Evolutionary conservation across 2,888 invertebrate genomes (phyloP).

Genomic region (Sarcophaga rosellei): DNA sequence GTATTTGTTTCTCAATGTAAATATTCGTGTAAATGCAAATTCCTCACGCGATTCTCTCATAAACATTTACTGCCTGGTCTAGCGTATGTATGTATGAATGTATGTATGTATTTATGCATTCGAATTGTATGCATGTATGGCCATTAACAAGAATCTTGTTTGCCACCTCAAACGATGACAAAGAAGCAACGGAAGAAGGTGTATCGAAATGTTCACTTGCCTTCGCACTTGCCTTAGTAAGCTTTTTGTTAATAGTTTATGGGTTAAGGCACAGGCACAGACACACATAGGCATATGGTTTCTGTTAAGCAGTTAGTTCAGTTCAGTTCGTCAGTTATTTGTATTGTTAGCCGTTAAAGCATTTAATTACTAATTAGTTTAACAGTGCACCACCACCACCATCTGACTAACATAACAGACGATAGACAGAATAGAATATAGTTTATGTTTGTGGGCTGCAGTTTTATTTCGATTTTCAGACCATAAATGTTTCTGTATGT

Average conservation of each 20-base stretch:
- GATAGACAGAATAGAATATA: too few relatives aligned
- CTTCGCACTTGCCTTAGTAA: slow-evolving; percentile 7
- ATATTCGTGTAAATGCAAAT: slow-evolving; percentile 68
- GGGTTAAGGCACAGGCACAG: neutral
- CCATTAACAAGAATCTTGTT: slow-evolving; percentile 69
- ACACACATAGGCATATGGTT: neutral
- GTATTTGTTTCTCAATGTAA: slow-evolving; percentile 57
- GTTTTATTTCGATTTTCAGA: slow-evolving; percentile 1
- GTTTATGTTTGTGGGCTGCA: slow-evolving; percentile 14
- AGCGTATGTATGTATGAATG: too few relatives aligned
- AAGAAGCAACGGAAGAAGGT: neutral
- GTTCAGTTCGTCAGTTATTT: neutral
- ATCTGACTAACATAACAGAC: too few relatives aligned
- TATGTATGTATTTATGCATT: too few relatives aligned
- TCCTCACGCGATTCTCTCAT: slow-evolving; percentile 71
- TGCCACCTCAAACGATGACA: slow-evolving; percentile 40
- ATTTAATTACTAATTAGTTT: slow-evolving; percentile 63
- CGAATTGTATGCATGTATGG: slow-evolving; percentile 35
- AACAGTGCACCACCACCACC: neutral
- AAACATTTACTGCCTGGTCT: slow-evolving; percentile 53
- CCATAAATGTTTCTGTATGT: neutral
- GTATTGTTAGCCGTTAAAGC: slow-evolving; percentile 47
- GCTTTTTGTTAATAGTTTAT: slow-evolving; percentile 15
- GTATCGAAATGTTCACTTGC: neutral
- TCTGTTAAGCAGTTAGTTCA: neutral